phyloP scores from a whole-genome alignment of 2,113 vertebrate genomes.

The Blennius ocellaris region DNA sequence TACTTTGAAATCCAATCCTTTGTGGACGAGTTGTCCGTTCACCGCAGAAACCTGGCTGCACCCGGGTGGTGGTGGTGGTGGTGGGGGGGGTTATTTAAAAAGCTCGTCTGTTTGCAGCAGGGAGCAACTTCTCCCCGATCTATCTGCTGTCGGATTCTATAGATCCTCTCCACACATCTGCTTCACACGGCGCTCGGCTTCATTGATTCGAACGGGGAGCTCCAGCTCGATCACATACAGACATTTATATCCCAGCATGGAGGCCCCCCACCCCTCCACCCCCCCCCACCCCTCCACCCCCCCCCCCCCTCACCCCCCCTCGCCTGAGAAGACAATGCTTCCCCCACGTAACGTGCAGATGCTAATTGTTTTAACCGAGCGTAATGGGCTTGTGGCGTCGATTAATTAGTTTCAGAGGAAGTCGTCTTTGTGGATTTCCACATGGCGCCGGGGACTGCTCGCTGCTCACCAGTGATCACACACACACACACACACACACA shows the following conservation, averaged over 20 bases:
- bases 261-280: slow-evolving; percentile 24
- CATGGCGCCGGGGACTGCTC: slow-evolving; percentile 68
- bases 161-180: slow-evolving; percentile 59
- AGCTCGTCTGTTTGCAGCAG: slow-evolving; percentile 7
- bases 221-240: slow-evolving; percentile 54
- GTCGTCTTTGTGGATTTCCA: slow-evolving; percentile 78
- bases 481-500: slow-evolving; percentile 30
- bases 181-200: slow-evolving; percentile 56
- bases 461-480: slow-evolving; percentile 70
- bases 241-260: slow-evolving; percentile 75
- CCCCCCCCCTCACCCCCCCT: slow-evolving; percentile 7
- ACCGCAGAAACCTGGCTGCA: background rate
- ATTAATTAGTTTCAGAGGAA: slow-evolving; percentile 83
- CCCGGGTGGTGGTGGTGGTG: background rate
- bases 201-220: slow-evolving; percentile 56
- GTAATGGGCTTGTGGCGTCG: slow-evolving; percentile 81
- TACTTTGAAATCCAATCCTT: too few relatives aligned
- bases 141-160: slow-evolving; percentile 26
- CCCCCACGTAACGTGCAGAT: slow-evolving; percentile 72
- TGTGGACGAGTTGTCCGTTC: too few relatives aligned
- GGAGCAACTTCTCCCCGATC: slow-evolving; percentile 2
- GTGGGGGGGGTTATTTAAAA: slow-evolving; percentile 30
- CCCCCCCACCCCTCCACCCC: slow-evolving; percentile 51
- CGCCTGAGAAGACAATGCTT: slow-evolving; percentile 64
- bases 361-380: slow-evolving; percentile 83